phyloP scores from a whole-genome alignment of 2,888 invertebrate genomes.

The Spisula solida region DNA sequence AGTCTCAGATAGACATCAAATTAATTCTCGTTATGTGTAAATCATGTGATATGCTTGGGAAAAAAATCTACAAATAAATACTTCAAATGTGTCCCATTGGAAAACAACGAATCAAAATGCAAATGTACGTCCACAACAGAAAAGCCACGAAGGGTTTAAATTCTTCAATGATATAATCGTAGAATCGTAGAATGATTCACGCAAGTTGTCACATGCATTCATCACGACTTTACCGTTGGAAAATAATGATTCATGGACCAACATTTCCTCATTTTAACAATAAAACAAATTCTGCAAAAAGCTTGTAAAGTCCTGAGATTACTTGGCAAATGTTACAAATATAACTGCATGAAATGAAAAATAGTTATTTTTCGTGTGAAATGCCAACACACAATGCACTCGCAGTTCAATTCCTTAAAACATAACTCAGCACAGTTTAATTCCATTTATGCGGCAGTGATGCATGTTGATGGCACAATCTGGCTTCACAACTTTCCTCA shows the following conservation, averaged over 20 bases:
- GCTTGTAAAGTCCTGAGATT: neutral
- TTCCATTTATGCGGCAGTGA: neutral
- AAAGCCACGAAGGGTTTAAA: constrained; percentile 22
- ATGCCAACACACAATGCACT: neutral
- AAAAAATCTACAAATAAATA: constrained; percentile 33
- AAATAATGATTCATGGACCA: constrained; percentile 9
- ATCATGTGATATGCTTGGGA: neutral
- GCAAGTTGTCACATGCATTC: constrained; percentile 8
- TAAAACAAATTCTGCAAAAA: neutral
- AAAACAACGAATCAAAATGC: constrained; percentile 48
- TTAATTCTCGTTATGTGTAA: neutral
- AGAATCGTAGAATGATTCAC: constrained; percentile 39
- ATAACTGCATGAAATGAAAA: neutral
- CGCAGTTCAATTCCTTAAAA: neutral
- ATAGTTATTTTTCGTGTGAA: neutral
- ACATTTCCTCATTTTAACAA: constrained; percentile 14
- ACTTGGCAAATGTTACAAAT: neutral
- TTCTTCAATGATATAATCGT: constrained; percentile 46
- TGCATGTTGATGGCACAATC: neutral
- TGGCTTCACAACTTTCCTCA: neutral
- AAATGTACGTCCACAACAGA: constrained; percentile 32
- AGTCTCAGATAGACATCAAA: neutral
- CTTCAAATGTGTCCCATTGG: constrained; percentile 44
- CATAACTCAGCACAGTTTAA: neutral
- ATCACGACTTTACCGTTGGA: constrained; percentile 4